Evolutionary conservation across 2,113 vertebrate genomes (phyloP).

Genomic region (Panthera uncia): DNA sequence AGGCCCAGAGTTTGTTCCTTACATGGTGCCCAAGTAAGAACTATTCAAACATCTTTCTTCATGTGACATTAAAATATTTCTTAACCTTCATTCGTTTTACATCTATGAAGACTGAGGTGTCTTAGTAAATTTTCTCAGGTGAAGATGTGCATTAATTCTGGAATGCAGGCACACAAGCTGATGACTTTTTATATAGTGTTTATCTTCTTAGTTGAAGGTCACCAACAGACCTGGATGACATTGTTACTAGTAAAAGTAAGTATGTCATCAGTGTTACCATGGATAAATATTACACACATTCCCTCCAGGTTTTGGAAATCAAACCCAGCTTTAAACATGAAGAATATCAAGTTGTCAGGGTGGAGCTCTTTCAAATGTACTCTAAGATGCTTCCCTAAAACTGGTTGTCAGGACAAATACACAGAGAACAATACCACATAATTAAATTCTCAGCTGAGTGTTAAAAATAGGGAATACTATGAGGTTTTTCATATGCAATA

Average conservation of each 20-base stretch:
- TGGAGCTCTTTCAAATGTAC: neutral
- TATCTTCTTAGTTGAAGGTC: neutral
- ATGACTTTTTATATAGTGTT: neutral
- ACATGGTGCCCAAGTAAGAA: neutral
- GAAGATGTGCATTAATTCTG: neutral
- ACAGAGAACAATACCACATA: neutral
- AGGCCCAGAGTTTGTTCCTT: neutral
- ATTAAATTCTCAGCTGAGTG: neutral
- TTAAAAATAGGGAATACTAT: neutral
- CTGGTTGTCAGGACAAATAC: neutral
- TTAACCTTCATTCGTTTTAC: neutral
- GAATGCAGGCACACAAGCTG: neutral
- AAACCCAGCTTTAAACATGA: neutral
- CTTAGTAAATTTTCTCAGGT: neutral
- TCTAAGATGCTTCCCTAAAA: neutral
- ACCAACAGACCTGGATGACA: neutral
- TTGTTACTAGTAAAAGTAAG: neutral
- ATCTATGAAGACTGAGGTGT: rapidly evolving
- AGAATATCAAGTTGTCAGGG: neutral
- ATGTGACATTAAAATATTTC: neutral
- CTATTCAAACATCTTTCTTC: neutral
- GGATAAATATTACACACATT: neutral
- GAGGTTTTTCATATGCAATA: neutral
- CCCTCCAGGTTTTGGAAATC: neutral
- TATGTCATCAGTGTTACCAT: neutral